Percentiles rank a stretch among this genome's conserved stretches.
phyloP scores from a whole-genome alignment of 2,888 invertebrate genomes.

The Theristus sp. region DNA sequence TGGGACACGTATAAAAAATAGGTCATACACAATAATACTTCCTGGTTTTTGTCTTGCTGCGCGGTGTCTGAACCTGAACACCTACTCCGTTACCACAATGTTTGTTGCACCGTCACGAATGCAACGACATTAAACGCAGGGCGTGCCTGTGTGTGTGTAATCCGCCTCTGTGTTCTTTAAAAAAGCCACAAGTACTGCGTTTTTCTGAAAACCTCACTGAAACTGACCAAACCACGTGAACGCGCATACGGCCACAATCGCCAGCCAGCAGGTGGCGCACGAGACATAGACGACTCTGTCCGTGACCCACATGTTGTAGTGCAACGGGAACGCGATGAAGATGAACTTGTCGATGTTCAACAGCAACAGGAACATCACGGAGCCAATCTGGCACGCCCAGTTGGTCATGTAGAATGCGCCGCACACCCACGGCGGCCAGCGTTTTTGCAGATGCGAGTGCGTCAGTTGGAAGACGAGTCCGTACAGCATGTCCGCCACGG shows the following conservation, averaged over 20 bases:
- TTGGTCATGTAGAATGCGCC: background rate
- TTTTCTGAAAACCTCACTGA: too few species aligned
- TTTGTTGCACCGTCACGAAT: too few species aligned
- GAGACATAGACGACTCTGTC: background rate
- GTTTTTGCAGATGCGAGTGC: background rate
- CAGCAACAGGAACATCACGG: conserved; percentile 1
- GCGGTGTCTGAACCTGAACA: too few species aligned
- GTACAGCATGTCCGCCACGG: conserved; percentile 3
- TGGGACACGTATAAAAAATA: too few species aligned
- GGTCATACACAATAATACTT: too few species aligned
- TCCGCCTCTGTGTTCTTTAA: too few species aligned
- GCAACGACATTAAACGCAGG: too few species aligned
- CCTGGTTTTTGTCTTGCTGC: too few species aligned
- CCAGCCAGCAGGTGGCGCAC: background rate
- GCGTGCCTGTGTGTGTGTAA: too few species aligned
- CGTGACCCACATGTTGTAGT: background rate
- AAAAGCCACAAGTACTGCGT: too few species aligned
- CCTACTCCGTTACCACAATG: too few species aligned
- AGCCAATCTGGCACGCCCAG: conserved; percentile 1
- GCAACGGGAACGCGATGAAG: conserved; percentile 1
- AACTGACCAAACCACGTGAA: background rate
- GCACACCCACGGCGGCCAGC: conserved; percentile 1
- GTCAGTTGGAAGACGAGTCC: conserved; percentile 3
- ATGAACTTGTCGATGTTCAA: conserved; percentile 7
- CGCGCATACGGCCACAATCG: background rate